Evolutionary conservation across 2,888 invertebrate genomes (phyloP).

Genomic region (Dione juno): DNA sequence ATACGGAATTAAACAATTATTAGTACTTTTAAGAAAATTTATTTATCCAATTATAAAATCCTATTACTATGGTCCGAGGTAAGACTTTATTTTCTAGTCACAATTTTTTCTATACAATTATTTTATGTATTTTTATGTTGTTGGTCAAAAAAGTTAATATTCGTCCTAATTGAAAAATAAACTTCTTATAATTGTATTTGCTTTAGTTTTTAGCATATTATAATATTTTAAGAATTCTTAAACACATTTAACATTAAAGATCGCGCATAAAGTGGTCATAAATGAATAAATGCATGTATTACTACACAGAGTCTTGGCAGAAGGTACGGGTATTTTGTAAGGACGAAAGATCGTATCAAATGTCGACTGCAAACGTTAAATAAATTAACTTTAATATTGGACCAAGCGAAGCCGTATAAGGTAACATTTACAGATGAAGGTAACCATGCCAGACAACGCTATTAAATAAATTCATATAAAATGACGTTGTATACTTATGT

Average conservation of each 20-base stretch:
- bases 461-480: slow-evolving; percentile 24
- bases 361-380: slow-evolving; percentile 29
- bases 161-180: no score
- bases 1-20: no score
- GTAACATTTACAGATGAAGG: slow-evolving; percentile 33
- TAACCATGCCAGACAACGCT: slow-evolving; percentile 15
- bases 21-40: no score
- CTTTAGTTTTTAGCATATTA: no score
- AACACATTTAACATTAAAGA: neutral
- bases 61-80: no score
- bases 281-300: slow-evolving; percentile 8
- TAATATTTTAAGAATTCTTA: no score
- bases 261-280: neutral
- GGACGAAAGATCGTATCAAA: slow-evolving; percentile 34
- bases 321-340: slow-evolving; percentile 26
- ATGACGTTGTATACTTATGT: neutral
- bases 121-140: no score
- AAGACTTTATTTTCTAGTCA: no score
- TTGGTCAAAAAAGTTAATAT: no score
- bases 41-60: no score
- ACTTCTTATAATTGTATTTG: no score
- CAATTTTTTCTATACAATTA: no score
- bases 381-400: slow-evolving; percentile 35
- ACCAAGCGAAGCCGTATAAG: slow-evolving; percentile 38
- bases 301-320: neutral